phyloP scores from a whole-genome alignment of 2,797 vertebrate species.

The Etheostoma nigrum region DNA sequence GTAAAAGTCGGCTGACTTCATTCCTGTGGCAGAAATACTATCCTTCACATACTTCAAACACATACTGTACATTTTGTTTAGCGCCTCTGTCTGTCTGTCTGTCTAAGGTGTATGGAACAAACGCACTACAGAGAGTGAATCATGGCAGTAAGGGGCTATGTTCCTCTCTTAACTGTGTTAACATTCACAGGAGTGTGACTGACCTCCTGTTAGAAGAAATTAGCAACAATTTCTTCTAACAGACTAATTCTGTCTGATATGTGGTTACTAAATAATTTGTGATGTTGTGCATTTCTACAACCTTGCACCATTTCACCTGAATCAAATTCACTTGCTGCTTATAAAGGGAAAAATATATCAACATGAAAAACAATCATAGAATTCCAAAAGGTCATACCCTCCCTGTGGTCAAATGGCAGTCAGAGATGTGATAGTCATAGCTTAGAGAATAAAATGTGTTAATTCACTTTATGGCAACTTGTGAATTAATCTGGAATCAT shows the following conservation, averaged over 20 bases:
- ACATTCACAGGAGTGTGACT: constrained; percentile 16
- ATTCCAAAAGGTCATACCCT: constrained; percentile 73
- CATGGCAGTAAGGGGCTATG: neutral
- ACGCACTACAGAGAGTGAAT: constrained; percentile 2
- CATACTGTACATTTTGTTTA: constrained; percentile 42
- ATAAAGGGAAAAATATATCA: constrained; percentile 65
- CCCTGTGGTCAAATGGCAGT: constrained; percentile 76
- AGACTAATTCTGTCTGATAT: constrained; percentile 25
- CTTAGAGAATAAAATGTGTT: constrained; percentile 67
- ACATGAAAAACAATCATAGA: constrained; percentile 68
- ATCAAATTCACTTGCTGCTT: constrained; percentile 57
- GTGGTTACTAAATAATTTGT: constrained; percentile 41
- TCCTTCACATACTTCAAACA: constrained; percentile 34
- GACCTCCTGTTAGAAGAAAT: constrained; percentile 31
- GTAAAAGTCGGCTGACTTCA: constrained; percentile 39
- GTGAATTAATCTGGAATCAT: constrained; percentile 46
- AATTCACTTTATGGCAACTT: constrained; percentile 50
- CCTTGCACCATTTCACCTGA: constrained; percentile 26
- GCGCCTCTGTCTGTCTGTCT: constrained; percentile 26
- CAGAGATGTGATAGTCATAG: constrained; percentile 73
- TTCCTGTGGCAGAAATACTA: constrained; percentile 53
- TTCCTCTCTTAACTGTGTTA: constrained; percentile 22
- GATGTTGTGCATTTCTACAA: constrained; percentile 17
- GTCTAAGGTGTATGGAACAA: constrained; percentile 27
- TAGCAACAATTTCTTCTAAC: constrained; percentile 21